A percentile compares a stretch with the other conserved stretches of the same genome.
These are phyloP conservation scores for Pararge aegeria DNA, from an alignment of 1,140 invertebrate genomes.

Conservation along the genomic window DNA sequence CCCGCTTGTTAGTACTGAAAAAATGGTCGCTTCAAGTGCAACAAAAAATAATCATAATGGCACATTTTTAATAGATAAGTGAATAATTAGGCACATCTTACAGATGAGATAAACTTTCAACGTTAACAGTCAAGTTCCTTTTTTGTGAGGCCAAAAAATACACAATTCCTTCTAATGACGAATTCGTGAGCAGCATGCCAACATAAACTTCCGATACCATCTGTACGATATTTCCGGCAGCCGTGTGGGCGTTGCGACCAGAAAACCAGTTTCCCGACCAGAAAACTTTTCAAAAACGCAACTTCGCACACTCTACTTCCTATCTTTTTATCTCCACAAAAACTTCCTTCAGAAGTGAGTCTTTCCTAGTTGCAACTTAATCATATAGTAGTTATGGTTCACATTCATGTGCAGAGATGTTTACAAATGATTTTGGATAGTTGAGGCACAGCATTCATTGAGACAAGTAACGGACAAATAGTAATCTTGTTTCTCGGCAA, in stretches of 20 bases:
- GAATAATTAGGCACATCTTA: constrained; percentile 16
- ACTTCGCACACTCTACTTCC: constrained; percentile 59
- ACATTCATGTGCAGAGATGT: constrained; percentile 20
- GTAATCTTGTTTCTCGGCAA: constrained; percentile 54
- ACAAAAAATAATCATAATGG: too few relatives aligned
- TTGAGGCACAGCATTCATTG: constrained; percentile 68
- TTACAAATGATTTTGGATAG: constrained; percentile 35
- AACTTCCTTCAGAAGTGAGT: neutral
- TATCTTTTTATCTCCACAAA: constrained; percentile 1
- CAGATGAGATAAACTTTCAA: constrained; percentile 25
- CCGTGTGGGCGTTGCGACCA: constrained; percentile 58
- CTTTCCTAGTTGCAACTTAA: neutral
- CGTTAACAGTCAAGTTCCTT: constrained; percentile 62
- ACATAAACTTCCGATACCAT: constrained; percentile 58
- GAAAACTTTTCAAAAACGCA: constrained; percentile 48
- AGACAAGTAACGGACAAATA: constrained; percentile 69
- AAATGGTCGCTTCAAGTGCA: too few relatives aligned
- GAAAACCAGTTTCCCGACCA: constrained; percentile 42
- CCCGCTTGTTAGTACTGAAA: too few relatives aligned
- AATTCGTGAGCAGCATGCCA: constrained; percentile 63
- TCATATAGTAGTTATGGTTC: constrained; percentile 30
- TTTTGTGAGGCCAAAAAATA: constrained; percentile 57
- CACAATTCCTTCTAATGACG: constrained; percentile 69
- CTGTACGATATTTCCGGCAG: constrained; percentile 65
- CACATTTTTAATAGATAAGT: constrained; percentile 1